Evolutionary conservation across 2,888 invertebrate species (phyloP).

Genomic region (Rhagonycha lutea): DNA sequence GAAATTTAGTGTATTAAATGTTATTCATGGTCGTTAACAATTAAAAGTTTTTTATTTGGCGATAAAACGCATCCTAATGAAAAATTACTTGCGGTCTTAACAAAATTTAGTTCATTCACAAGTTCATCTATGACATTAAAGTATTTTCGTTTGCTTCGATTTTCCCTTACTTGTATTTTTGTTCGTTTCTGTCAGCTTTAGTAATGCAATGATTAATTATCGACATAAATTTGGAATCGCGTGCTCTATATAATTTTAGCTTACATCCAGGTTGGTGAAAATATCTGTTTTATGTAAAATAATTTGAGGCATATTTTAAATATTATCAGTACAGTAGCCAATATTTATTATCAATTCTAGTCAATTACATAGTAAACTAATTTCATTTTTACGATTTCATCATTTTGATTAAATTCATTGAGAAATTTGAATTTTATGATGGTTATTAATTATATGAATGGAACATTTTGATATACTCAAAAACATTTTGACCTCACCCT

Average conservation of each 20-base stretch:
- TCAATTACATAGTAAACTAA: not conserved
- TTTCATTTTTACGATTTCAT: not conserved
- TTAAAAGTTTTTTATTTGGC: not conserved
- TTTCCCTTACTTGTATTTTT: not conserved
- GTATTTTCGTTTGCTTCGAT: not conserved
- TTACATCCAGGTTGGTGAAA: not conserved
- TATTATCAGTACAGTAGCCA: not conserved
- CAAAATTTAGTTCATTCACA: not conserved
- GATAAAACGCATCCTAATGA: not conserved
- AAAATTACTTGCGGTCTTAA: not conserved
- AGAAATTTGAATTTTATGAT: not conserved
- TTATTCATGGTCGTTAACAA: not conserved
- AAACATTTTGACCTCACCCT: not conserved
- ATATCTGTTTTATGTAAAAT: not conserved
- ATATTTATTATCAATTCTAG: not conserved
- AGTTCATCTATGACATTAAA: not conserved
- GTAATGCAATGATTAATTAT: conserved; percentile 1
- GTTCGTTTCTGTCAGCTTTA: not conserved
- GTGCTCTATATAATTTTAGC: not conserved
- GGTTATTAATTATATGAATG: too few relatives aligned
- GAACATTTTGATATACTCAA: not conserved
- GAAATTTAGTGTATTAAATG: not conserved
- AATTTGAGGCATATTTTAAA: not conserved
- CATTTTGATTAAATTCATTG: not conserved
- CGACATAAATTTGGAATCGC: not conserved